These are phyloP conservation scores for Eupithecia subfuscata DNA, from an alignment of 2,888 invertebrate genomes.

Conservation along the genomic window DNA sequence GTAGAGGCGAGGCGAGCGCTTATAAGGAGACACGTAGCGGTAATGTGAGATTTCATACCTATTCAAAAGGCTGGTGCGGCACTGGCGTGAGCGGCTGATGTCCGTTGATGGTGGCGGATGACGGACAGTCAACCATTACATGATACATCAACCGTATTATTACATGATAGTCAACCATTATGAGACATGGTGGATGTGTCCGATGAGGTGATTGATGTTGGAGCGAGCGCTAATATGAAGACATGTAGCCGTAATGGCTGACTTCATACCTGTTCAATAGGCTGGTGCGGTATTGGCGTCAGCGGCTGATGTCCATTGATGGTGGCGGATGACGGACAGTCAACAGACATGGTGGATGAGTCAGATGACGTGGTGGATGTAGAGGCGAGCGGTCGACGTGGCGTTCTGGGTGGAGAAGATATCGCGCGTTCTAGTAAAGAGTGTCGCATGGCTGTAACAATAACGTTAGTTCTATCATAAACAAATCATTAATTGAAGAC, in stretches of 20 bases:
- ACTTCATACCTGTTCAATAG: constrained; percentile 66
- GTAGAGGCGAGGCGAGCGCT: constrained; percentile 70
- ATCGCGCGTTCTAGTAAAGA: constrained; percentile 85
- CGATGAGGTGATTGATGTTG: constrained; percentile 86
- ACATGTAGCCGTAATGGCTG: no score
- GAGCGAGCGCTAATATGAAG: no score
- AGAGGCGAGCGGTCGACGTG: constrained; percentile 84
- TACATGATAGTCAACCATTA: no score
- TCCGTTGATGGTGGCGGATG: constrained; percentile 67
- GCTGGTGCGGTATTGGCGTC: constrained; percentile 60
- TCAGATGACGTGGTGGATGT: constrained; percentile 88
- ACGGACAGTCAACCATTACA: constrained; percentile 80
- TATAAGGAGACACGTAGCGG: no score
- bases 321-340: constrained; percentile 74
- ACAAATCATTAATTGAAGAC: no score
- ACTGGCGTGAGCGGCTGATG: constrained; percentile 57
- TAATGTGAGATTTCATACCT: no score
- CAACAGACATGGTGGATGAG: constrained; percentile 84
- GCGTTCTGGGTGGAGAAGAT: constrained; percentile 78
- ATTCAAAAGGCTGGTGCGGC: no score
- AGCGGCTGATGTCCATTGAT: constrained; percentile 63
- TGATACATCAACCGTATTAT: no score
- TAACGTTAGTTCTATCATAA: background rate
- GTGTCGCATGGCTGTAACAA: constrained; percentile 85
- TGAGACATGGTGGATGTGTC: constrained; percentile 85